Evolutionary conservation across 2,113 vertebrate species (phyloP), one percentile per base, ranked within the genome.

Genomic region (Ranitomeya imitator): DNA sequence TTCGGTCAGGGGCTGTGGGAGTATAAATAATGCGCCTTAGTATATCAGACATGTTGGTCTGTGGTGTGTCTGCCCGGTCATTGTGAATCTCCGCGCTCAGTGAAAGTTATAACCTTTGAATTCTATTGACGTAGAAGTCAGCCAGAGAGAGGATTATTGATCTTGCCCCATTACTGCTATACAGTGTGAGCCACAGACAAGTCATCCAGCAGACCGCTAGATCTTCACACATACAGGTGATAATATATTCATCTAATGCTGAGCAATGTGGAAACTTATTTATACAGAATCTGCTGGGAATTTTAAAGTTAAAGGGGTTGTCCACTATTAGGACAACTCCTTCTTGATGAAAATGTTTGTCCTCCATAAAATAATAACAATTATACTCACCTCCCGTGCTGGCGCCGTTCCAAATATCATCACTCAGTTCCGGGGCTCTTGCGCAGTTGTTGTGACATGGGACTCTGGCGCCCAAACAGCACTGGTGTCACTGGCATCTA

Each of bases 1-100:
- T 63, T 15, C 80, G 71, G 18, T 52, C 80, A 61, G 80, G 87
- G 16, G 80, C 87, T 3, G 51, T 67, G 2, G 71, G 55, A 0
- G 87, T 88, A 57, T 83, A 88, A 13, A 88, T 77, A 67, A 88
- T 78, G 21, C 87, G 87, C 23, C 87, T 88, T n/a, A 88, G 52
- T n/a, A 45, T 84, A 19, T 23, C 60, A 19, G 80, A 88, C 87
- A 88, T 88, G 81, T 65, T 84, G 15, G 0, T 3, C 57, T 21
- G 11, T 3, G 1, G 21, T 10, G n/a, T 16, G 26, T 82, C 63
- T 61, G 78, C 18, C 23, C 51, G 26, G 45, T 31, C 26, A 76
- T 21, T 54, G 4, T 10, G 15, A 51, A 15, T 37, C 60, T 71
- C 16, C 51, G 74, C 26, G n/a, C 16, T 13, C 60, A 54, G 74